phyloP scores from a whole-genome alignment of 2,888 invertebrate species.

The Melangyna quadrimaculata region DNA sequence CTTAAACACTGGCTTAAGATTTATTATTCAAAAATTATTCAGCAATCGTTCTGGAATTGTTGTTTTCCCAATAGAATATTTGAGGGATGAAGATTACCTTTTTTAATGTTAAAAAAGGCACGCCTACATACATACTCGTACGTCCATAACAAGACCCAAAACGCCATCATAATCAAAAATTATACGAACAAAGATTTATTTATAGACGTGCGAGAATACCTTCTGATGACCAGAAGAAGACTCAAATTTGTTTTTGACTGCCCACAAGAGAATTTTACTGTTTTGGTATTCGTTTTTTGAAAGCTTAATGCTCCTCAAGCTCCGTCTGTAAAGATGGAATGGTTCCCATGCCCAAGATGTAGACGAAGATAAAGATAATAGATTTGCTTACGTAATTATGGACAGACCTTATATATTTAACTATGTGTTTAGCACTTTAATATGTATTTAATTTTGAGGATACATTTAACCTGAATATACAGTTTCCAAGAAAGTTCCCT shows the following conservation, averaged over 20 bases:
- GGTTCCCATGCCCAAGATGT: background rate
- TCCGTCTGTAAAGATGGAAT: background rate
- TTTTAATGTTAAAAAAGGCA: background rate
- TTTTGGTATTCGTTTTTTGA: background rate
- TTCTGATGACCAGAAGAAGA: background rate
- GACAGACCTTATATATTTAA: background rate
- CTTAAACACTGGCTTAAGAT: background rate
- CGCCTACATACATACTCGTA: background rate
- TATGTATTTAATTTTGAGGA: background rate
- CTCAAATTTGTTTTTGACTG: slow-evolving; percentile 1
- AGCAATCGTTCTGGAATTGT: slow-evolving; percentile 4
- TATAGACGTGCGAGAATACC: no score
- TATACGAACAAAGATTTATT: background rate
- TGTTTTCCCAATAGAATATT: background rate
- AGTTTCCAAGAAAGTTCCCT: background rate
- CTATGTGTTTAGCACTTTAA: background rate
- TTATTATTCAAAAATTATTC: slow-evolving; percentile 19
- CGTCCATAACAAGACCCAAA: background rate
- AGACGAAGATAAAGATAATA: slow-evolving; percentile 8
- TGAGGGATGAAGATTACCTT: background rate
- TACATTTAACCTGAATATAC: background rate
- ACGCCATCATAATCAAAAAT: background rate
- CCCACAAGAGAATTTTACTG: background rate
- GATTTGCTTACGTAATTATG: background rate
- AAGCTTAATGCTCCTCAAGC: background rate